These are phyloP conservation scores for Dromiciops gliroides DNA, from an alignment of 2,113 vertebrate species.

Conservation along the genomic window DNA sequence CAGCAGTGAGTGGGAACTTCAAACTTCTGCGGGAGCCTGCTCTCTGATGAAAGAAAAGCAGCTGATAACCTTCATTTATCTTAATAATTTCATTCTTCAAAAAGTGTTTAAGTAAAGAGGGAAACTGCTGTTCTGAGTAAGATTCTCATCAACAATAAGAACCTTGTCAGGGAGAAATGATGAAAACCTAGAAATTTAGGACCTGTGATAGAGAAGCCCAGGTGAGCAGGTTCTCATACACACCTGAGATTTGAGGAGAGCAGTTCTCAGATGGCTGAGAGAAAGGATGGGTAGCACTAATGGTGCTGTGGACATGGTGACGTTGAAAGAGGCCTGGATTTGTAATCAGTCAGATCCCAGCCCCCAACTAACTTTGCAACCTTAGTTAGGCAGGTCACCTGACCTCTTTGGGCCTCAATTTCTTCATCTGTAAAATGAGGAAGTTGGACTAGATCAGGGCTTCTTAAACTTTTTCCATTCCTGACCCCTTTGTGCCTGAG, in stretches of 20 bases:
- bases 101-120: background rate
- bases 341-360: background rate
- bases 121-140: background rate
- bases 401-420: background rate
- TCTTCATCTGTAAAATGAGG: background rate
- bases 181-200: background rate
- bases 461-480: no score
- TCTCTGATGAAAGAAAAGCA: background rate
- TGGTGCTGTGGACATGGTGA: no score
- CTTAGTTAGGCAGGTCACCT: background rate
- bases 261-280: background rate
- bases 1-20: background rate
- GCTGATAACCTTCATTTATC: background rate
- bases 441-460: background rate
- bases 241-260: background rate
- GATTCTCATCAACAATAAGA: background rate
- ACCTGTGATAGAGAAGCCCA: background rate
- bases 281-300: background rate
- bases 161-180: background rate
- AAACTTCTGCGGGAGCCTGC: background rate
- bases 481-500: no score
- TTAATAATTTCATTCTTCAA: background rate
- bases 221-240: background rate
- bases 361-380: background rate
- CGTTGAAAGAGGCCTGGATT: background rate